Percentiles rank a stretch among this genome's conserved stretches.
These are phyloP conservation scores for Pasiphila rectangulata DNA, from an alignment of 2,888 invertebrate genomes.

Conservation along the genomic window DNA sequence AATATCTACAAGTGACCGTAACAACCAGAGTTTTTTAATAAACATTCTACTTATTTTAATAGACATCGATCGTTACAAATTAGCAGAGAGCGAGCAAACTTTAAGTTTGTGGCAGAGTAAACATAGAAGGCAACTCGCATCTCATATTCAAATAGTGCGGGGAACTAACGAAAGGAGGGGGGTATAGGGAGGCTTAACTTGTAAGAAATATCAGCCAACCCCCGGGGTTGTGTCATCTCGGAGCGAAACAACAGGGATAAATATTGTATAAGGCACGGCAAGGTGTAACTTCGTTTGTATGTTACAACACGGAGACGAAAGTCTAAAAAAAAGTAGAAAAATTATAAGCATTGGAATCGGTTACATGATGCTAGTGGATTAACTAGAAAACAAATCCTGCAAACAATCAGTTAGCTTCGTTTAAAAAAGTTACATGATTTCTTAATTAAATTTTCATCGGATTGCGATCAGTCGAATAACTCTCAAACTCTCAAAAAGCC, in stretches of 20 bases:
- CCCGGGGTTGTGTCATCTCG: slow-evolving; percentile 35
- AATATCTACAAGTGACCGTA: neutral
- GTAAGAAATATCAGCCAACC: slow-evolving; percentile 61
- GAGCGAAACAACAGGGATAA: slow-evolving; percentile 31
- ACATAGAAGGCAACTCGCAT: slow-evolving; percentile 60
- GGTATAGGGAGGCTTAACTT: slow-evolving; percentile 37
- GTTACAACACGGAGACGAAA: too few relatives aligned
- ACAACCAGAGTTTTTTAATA: slow-evolving; percentile 41
- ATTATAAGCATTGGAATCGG: too few relatives aligned
- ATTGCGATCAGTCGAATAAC: too few relatives aligned
- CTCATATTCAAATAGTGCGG: slow-evolving; percentile 79
- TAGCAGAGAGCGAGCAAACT: slow-evolving; percentile 60
- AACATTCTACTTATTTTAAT: too few relatives aligned
- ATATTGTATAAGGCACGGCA: slow-evolving; percentile 30
- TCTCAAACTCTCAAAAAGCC: too few relatives aligned
- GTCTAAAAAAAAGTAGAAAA: too few relatives aligned
- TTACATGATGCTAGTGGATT: too few relatives aligned
- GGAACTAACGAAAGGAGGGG: slow-evolving; percentile 65
- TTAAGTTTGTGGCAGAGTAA: slow-evolving; percentile 70
- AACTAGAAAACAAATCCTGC: too few relatives aligned
- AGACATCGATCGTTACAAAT: slow-evolving; percentile 56
- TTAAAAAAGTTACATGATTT: too few relatives aligned
- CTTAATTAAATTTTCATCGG: too few relatives aligned
- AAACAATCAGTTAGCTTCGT: too few relatives aligned
- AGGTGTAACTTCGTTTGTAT: slow-evolving; percentile 3